These are phyloP conservation scores for Umimayanthus kanabou DNA, from an alignment of 92 coral and sea anemone genomes.

Conservation along the genomic window DNA sequence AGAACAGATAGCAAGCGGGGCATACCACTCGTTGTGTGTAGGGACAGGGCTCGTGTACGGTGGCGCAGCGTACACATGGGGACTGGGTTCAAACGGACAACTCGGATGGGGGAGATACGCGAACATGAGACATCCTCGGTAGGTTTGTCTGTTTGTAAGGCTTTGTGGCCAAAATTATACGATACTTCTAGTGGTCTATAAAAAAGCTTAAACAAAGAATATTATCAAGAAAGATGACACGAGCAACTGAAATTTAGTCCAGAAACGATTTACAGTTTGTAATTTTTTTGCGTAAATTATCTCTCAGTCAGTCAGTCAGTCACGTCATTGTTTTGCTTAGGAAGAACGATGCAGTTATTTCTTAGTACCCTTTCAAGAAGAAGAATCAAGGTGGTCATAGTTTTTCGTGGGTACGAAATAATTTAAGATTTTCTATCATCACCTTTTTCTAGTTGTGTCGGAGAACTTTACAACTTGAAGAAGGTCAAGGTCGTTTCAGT, in stretches of 20 bases:
- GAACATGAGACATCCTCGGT: slow-evolving; percentile 5
- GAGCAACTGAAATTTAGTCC: no score
- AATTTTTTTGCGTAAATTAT: no score
- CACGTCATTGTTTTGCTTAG: no score
- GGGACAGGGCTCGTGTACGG: slow-evolving; percentile 40
- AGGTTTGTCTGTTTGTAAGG: not conserved
- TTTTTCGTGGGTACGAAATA: no score
- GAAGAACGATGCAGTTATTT: not conserved
- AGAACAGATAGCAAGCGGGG: slow-evolving; percentile 62
- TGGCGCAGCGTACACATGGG: slow-evolving; percentile 67
- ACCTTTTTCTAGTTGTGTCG: slow-evolving; percentile 34
- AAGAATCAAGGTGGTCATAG: not conserved
- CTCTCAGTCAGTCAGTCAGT: no score
- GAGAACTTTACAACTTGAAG: slow-evolving; percentile 42
- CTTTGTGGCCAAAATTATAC: not conserved
- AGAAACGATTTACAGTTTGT: no score
- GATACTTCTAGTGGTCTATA: not conserved
- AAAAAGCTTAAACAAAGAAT: no score
- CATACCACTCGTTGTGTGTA: slow-evolving; percentile 57
- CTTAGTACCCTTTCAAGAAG: not conserved
- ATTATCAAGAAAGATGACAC: no score
- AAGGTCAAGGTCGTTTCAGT: slow-evolving; percentile 46
- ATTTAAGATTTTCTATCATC: not conserved
- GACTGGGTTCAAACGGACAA: slow-evolving; percentile 61
- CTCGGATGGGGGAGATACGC: slow-evolving; percentile 58